Evolutionary conservation across 2,797 vertebrate genomes (phyloP).

Genomic region (Gallinago solitaria): DNA sequence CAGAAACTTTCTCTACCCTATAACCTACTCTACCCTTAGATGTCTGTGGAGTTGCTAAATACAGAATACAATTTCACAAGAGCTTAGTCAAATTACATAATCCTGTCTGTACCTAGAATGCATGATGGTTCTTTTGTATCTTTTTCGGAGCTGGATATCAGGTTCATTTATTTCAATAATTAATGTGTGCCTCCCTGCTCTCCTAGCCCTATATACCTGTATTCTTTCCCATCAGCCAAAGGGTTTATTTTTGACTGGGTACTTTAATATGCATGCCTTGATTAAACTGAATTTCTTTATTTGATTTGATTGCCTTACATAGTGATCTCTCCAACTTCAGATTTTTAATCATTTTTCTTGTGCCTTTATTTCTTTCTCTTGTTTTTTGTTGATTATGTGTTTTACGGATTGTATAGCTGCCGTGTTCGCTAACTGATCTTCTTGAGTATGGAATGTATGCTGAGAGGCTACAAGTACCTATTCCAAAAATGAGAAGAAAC

Average conservation of each 20-base stretch:
- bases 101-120: background rate
- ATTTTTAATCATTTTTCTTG: background rate
- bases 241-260: background rate
- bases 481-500: background rate
- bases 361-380: background rate
- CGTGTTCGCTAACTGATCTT: background rate
- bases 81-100: background rate
- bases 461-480: background rate
- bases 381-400: background rate
- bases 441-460: background rate
- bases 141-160: background rate
- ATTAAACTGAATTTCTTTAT: background rate
- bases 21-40: background rate
- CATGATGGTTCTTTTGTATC: background rate
- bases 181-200: background rate
- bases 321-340: background rate
- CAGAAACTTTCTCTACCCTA: background rate
- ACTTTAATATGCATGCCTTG: background rate
- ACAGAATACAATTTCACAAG: background rate
- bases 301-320: background rate
- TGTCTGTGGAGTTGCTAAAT: background rate
- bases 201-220: background rate
- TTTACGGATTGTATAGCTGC: background rate
- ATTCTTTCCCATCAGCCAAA: background rate
- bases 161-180: background rate